phyloP scores from a whole-genome alignment of 1,140 invertebrate genomes.

The Drosophila elegans region DNA sequence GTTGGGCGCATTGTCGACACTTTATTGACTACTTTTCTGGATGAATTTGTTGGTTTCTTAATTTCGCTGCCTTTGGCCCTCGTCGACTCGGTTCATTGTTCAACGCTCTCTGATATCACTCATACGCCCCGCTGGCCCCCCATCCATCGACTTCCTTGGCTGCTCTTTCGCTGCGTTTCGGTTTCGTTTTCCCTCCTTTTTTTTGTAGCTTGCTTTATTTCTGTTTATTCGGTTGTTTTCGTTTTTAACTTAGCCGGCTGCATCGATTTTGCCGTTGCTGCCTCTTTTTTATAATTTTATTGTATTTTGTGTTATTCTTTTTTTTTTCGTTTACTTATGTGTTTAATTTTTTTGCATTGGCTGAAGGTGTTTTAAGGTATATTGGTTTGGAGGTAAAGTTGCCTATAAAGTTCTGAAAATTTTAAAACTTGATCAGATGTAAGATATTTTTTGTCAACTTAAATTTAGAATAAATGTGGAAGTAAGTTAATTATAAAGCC shows the following conservation, averaged over 20 bases:
- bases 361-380: background rate
- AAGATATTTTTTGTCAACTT: too few species aligned
- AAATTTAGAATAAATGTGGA: too few species aligned
- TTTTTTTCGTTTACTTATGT: constrained; percentile 67
- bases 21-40: constrained; percentile 84
- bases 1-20: constrained; percentile 79
- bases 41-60: constrained; percentile 84
- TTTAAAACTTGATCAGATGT: too few species aligned
- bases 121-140: constrained; percentile 63
- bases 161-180: constrained; percentile 29
- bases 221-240: constrained; percentile 39
- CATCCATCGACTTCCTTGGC: constrained; percentile 14
- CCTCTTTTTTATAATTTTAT: constrained; percentile 70
- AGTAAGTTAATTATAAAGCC: too few species aligned
- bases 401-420: too few species aligned
- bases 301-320: constrained; percentile 39
- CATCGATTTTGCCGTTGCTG: constrained; percentile 70
- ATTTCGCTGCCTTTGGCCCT: constrained; percentile 62
- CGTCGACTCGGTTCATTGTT: constrained; percentile 40
- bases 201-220: constrained; percentile 28
- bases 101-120: constrained; percentile 65
- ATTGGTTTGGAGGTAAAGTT: background rate
- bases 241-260: constrained; percentile 60
- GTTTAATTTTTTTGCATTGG: constrained; percentile 63
- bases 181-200: constrained; percentile 30